phyloP scores from a whole-genome alignment of 2,113 vertebrate species.

The Chionis minor region DNA sequence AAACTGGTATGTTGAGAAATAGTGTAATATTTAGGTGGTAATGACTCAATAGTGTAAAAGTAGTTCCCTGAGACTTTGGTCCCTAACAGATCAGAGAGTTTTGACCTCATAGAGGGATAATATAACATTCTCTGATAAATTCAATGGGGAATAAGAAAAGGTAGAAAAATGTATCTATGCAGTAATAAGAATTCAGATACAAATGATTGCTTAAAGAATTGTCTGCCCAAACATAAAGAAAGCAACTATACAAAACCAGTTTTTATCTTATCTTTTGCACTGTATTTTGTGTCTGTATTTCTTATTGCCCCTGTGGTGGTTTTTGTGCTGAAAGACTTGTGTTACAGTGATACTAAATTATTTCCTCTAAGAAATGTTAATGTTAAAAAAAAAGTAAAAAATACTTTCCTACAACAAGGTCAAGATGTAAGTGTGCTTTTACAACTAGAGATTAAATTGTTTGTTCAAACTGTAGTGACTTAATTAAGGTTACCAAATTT shows the following conservation, averaged over 20 bases:
- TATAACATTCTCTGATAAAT: not conserved
- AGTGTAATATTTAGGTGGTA: not conserved
- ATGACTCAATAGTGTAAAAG: not conserved
- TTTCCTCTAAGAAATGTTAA: not conserved
- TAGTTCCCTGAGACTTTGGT: not conserved
- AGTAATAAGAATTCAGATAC: not conserved
- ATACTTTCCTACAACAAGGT: not conserved
- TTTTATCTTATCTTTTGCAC: not conserved
- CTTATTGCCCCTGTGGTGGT: not conserved
- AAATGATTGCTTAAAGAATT: not conserved
- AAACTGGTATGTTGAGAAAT: not conserved
- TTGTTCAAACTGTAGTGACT: not conserved
- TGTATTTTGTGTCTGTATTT: not conserved
- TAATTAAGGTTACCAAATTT: not conserved
- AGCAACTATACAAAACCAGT: rapidly evolving
- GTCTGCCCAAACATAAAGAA: not conserved
- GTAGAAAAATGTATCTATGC: not conserved
- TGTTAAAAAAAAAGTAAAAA: not conserved
- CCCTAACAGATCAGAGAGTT: not conserved
- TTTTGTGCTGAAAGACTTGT: not conserved
- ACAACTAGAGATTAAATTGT: not conserved
- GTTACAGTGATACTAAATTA: not conserved
- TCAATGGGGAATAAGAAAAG: not conserved
- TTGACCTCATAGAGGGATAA: not conserved
- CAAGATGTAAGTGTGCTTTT: not conserved